Conservation (phyloP, 2,113 vertebrate genomes). For the Pygoscelis antarcticus region DNA sequence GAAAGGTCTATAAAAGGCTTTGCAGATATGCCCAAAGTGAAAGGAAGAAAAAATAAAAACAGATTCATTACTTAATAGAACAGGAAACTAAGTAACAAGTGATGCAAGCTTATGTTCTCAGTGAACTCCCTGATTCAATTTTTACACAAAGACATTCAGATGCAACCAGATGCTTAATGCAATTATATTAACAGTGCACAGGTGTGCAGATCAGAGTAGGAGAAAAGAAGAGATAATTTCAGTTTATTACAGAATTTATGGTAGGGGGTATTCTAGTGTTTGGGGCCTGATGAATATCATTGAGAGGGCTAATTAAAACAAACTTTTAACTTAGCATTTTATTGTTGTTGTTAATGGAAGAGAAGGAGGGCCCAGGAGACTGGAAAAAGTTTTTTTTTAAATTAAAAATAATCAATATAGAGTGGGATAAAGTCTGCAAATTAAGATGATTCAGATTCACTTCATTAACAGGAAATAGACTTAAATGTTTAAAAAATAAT, state of each 20-base stretch:
- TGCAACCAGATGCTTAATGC: conserved; percentile 8
- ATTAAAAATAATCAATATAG: background rate
- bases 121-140: conserved; percentile 33
- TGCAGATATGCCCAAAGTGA: background rate
- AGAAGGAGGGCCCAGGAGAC: background rate
- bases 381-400: fast-evolving
- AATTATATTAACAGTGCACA: conserved; percentile 15
- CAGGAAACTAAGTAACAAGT: background rate
- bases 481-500: background rate
- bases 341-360: background rate
- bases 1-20: background rate
- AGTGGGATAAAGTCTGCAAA: background rate
- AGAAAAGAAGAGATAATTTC: background rate
- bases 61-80: background rate
- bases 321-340: background rate
- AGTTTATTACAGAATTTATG: background rate
- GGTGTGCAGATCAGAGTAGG: background rate
- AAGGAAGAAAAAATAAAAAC: background rate
- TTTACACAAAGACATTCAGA: background rate
- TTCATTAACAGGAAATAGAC: background rate
- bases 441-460: background rate
- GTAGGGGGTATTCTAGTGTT: background rate
- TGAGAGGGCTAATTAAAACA: background rate
- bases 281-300: background rate
- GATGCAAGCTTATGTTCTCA: background rate